Base-by-base conservation (phyloP, 2,113 vertebrate species). In the Eurypyga helias region DNA sequence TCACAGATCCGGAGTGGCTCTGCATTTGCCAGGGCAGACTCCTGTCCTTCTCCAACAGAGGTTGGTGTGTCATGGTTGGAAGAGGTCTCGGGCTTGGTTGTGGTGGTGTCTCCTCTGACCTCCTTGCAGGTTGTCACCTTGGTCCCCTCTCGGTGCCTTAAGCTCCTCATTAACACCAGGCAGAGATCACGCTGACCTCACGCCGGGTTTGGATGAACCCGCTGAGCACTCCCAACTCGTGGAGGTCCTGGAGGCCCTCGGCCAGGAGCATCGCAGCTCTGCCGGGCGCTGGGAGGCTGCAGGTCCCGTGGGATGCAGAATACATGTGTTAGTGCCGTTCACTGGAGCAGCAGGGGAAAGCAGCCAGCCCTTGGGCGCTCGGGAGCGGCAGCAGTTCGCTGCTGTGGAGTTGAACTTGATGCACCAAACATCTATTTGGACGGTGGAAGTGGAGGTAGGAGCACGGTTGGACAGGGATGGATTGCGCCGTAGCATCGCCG, bases 161-260 rank as follows among this genome's bases (percentile, higher is more conserved):
- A 0, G 28, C 69, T 62, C 55, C 67, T 95, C 23, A 0, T 7
- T 60, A 18, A 4, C 64, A 1, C 10, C 2, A 6, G 51, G 87
- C 76, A 48, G 80, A 54, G 86, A n/a, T 38, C 46, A n/a, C 64
- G 2, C 45, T 25, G 73, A 13, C 31, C 57, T 58, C 11, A 25
- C 2, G 1, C 6, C 6, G 6, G 80, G 58, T 78, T 90, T 19
- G 70, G 75, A 2, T 31, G 71, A 43, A 72, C 1, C 26, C 24
- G 0, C 3, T 9, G 78, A 24, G 72, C 3, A 1, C 43, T 95
- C 38, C 52, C 7, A 0, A 16, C 6, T 0, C 19, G 0, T 4
- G 33, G 31, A 76, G 17, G 17, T 33, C 57, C 89, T 51, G 60
- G 48, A 66, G 75, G 26, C 38, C 51, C 69, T 71, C 0, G 1